Conservation (phyloP, 2,888 invertebrate species). For the Habrosyne pyritoides region DNA sequence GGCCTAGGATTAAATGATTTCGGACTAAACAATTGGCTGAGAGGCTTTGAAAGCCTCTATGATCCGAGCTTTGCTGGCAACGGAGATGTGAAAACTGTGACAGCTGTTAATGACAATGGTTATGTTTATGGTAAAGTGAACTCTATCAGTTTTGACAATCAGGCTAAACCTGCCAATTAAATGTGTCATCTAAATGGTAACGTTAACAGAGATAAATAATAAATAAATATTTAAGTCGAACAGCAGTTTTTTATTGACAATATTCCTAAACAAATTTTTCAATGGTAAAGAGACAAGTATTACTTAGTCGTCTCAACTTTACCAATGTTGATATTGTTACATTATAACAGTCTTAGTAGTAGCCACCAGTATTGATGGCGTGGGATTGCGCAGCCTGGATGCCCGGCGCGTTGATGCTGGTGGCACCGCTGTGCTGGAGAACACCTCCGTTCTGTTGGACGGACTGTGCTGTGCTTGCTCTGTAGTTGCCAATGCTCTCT, state of each 20-base stretch:
- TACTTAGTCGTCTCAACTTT: conserved; percentile 56
- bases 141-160: conserved; percentile 48
- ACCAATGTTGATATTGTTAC: not conserved
- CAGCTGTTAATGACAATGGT: conserved; percentile 60
- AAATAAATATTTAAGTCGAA: not conserved
- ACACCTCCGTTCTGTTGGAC: conserved; percentile 51
- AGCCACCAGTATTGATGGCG: conserved; percentile 62
- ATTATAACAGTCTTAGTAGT: conserved; percentile 40
- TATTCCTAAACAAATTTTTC: conserved; percentile 13
- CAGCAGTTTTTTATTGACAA: conserved; percentile 50
- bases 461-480: conserved; percentile 59
- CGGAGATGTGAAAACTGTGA: conserved; percentile 42
- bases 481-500: conserved; percentile 51
- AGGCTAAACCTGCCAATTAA: conserved; percentile 25
- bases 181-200: conserved; percentile 6
- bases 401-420: conserved; percentile 60
- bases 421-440: conserved; percentile 60
- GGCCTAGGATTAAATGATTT: conserved; percentile 33
- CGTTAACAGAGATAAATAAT: not conserved
- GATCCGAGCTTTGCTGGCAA: conserved; percentile 44
- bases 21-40: conserved; percentile 51
- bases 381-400: conserved; percentile 63
- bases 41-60: conserved; percentile 50
- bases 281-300: conserved; percentile 68
- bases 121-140: conserved; percentile 58